Conservation (phyloP, 2,113 vertebrate genomes). For the Alexandromys fortis region DNA sequence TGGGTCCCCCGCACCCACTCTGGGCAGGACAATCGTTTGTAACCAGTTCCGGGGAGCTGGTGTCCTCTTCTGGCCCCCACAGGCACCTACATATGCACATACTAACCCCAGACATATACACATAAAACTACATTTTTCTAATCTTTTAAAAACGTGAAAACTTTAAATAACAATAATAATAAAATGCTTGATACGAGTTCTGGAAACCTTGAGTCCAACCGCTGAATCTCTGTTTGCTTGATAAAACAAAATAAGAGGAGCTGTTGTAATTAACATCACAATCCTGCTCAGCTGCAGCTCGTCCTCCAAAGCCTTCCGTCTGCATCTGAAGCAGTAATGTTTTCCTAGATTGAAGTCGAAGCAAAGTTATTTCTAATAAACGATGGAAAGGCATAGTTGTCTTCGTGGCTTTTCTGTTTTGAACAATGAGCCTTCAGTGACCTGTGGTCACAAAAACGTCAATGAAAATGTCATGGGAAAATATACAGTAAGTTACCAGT, state of each 20-base stretch:
- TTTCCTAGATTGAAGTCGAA: constrained; percentile 50
- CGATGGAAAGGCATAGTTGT: constrained; percentile 15
- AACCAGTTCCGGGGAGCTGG: not conserved
- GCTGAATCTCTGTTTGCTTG: constrained; percentile 56
- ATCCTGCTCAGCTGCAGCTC: not conserved
- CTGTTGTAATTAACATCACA: constrained; percentile 52
- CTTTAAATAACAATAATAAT: not conserved
- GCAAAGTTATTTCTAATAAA: constrained; percentile 47
- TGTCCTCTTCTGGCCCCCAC: no score
- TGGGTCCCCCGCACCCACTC: not conserved
- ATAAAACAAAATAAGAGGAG: constrained; percentile 61
- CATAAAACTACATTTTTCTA: not conserved
- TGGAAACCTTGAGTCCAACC: constrained; percentile 47
- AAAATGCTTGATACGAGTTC: constrained; percentile 35
- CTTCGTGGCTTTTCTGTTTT: constrained; percentile 18
- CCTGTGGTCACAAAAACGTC: constrained; percentile 11
- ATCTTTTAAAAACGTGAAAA: not conserved
- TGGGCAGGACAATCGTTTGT: not conserved
- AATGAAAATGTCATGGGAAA: constrained; percentile 42
- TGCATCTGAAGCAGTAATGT: not conserved
- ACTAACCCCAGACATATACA: not conserved
- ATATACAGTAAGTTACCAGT: not conserved
- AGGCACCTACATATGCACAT: not conserved
- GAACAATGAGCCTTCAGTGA: not conserved
- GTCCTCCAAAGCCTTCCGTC: constrained; percentile 28